Evolutionary conservation across 2,113 vertebrate species (phyloP).

Genomic region (Octodon degus): DNA sequence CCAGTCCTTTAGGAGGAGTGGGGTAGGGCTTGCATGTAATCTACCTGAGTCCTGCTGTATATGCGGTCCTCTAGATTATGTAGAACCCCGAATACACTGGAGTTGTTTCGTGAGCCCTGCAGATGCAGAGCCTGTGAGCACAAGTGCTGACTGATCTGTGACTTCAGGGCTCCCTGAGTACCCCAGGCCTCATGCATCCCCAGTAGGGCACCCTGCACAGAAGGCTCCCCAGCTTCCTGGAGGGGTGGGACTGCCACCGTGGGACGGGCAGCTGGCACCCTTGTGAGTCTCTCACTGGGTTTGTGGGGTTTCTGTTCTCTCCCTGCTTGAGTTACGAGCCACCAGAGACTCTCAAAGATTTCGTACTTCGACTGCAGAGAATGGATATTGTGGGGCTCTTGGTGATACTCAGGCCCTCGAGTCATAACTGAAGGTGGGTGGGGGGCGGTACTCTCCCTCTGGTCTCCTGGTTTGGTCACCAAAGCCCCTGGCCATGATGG

Average conservation of each 20-base stretch:
- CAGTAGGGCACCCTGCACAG: no score
- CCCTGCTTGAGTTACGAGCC: not conserved
- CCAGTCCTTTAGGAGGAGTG: not conserved
- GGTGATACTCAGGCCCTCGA: not conserved
- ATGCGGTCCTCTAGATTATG: not conserved
- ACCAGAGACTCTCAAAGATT: not conserved
- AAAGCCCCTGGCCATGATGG: fast-evolving
- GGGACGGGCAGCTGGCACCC: not conserved
- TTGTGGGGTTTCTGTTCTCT: not conserved
- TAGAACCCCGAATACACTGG: no score
- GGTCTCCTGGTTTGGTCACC: not conserved
- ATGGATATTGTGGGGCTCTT: not conserved
- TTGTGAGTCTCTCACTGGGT: not conserved
- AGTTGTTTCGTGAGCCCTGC: not conserved
- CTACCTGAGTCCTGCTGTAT: not conserved
- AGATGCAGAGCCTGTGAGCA: not conserved
- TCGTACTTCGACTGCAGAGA: not conserved
- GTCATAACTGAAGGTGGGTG: not conserved
- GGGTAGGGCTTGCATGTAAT: not conserved
- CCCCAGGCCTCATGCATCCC: not conserved
- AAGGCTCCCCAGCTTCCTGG: not conserved
- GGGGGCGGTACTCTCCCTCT: not conserved
- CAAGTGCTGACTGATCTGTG: not conserved
- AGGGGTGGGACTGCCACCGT: fast-evolving
- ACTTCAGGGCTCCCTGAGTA: not conserved